Evolutionary conservation across 2,888 invertebrate genomes (phyloP).

Genomic region (Eugnorisma glareosa): DNA sequence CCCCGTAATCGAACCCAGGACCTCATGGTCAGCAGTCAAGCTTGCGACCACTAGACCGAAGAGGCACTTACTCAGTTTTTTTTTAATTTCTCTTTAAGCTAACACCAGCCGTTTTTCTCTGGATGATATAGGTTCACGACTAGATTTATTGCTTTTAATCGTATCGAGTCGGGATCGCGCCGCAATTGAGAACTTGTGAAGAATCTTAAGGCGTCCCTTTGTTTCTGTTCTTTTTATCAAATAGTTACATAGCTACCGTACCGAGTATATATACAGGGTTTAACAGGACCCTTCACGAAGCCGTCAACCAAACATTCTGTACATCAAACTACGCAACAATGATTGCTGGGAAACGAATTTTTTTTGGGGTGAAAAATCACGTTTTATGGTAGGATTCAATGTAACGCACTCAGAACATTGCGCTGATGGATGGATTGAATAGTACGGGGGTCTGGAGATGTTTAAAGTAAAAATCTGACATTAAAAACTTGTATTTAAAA

Average conservation of each 20-base stretch:
- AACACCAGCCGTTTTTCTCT: neutral
- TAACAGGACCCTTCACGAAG: too few species aligned
- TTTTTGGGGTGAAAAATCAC: too few species aligned
- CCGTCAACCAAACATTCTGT: too few species aligned
- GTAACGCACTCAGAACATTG: too few species aligned
- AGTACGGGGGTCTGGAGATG: too few species aligned
- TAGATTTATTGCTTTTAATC: conserved; percentile 59
- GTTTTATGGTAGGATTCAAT: too few species aligned
- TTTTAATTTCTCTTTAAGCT: neutral
- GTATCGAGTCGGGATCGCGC: conserved; percentile 5
- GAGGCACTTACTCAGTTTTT: neutral
- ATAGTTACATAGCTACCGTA: neutral
- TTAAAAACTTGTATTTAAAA: too few species aligned
- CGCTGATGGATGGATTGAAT: too few species aligned
- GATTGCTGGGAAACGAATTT: too few species aligned
- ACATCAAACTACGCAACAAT: too few species aligned
- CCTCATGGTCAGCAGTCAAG: neutral
- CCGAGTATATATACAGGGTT: too few species aligned
- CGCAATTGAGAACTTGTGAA: conserved; percentile 15
- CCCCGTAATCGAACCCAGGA: neutral
- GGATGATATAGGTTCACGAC: conserved; percentile 8
- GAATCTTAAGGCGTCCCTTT: conserved; percentile 13
- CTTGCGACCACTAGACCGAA: neutral
- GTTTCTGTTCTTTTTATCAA: conserved; percentile 3
- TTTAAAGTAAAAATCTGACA: too few species aligned